Percentiles rank a stretch among this genome's conserved stretches.
phyloP scores from a whole-genome alignment of 1,140 invertebrate species.

The Drosophila asahinai region DNA sequence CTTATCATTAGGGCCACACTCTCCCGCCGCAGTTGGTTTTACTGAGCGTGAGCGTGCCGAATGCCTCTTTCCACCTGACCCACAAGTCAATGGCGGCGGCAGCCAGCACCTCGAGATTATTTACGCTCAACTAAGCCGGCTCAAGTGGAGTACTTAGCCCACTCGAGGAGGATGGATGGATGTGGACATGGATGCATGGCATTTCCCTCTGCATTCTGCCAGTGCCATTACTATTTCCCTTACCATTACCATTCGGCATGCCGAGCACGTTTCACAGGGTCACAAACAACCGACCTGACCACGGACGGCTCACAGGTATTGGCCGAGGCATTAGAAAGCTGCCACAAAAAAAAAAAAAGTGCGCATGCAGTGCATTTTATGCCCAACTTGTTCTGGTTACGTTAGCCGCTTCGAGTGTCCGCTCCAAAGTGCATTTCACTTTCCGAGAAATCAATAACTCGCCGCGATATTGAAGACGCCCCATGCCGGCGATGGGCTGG shows the following conservation, averaged over 20 bases:
- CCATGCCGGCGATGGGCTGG: background rate
- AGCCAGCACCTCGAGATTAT: slow-evolving; percentile 37
- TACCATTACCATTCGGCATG: slow-evolving; percentile 59
- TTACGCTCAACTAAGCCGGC: slow-evolving; percentile 59
- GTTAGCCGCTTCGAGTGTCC: slow-evolving; percentile 36
- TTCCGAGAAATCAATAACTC: slow-evolving; percentile 74
- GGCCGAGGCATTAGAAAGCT: slow-evolving; percentile 65
- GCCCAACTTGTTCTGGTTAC: slow-evolving; percentile 70
- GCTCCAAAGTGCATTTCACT: slow-evolving; percentile 72
- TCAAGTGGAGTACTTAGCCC: slow-evolving; percentile 50
- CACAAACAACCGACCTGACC: slow-evolving; percentile 59
- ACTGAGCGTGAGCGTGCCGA: slow-evolving; percentile 17
- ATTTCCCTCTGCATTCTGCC: slow-evolving; percentile 29
- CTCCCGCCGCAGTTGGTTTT: slow-evolving; percentile 17
- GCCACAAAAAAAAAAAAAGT: slow-evolving; percentile 30
- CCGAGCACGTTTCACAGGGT: slow-evolving; percentile 75
- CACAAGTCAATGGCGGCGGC: slow-evolving; percentile 11
- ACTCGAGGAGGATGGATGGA: slow-evolving; percentile 17
- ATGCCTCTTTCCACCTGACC: slow-evolving; percentile 44
- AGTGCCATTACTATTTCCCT: slow-evolving; percentile 18
- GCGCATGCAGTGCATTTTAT: slow-evolving; percentile 53
- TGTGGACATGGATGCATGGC: slow-evolving; percentile 13
- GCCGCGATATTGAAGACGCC: slow-evolving; percentile 40
- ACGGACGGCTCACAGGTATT: slow-evolving; percentile 1
- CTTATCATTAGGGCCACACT: slow-evolving; percentile 16